Evolutionary conservation across 2,888 invertebrate species (phyloP), one percentile per base, ranked within the genome.

Genomic region (Dynastes tityus): DNA sequence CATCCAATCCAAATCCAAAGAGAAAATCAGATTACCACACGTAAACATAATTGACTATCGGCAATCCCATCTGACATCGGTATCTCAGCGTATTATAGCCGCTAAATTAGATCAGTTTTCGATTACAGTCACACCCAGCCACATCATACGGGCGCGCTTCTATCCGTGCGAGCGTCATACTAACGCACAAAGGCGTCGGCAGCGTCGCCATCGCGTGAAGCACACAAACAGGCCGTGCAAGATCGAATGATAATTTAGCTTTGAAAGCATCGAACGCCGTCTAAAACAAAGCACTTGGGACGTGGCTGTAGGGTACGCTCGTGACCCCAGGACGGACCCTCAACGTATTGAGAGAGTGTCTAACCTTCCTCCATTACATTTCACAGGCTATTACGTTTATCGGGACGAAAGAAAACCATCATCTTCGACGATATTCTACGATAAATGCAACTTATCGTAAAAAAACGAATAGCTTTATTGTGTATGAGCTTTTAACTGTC

Each of bases 381-480:
- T 73, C 73, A 73, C 73, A 73, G 73, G 45, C 73, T 73, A 73
- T 73, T 73, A 73, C 58, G 58, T 73, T 73, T 73, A 73, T 73
- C 73, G 73, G 45, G 73, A 22, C 11, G 22, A 22, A 22, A 22
- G 73, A 16, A 37, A 58, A 51, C 58, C 73, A 45, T 58, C 73
- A 58, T 73, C 73, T 73, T 73, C 58, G 73, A 73, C 73, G 58
- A 73, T 58, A 73, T 73, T 61, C 16, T 37, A 58, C 73, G 73
- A 58, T 58, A 73, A 61, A 61, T 45, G 45, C 73, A 45, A 13
- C 37, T 73, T 37, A 40, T 58, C 40, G 29, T 58, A 73, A n/a
- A 58, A 32, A 29, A 53, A 53, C 22, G 70, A 16, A 58, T 58
- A 58, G 51, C 32, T 58, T 58, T 73, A 73, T 58, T 73, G 58